phyloP scores from a whole-genome alignment of 2,113 vertebrate genomes.

The Drymodes brunneopygia region DNA sequence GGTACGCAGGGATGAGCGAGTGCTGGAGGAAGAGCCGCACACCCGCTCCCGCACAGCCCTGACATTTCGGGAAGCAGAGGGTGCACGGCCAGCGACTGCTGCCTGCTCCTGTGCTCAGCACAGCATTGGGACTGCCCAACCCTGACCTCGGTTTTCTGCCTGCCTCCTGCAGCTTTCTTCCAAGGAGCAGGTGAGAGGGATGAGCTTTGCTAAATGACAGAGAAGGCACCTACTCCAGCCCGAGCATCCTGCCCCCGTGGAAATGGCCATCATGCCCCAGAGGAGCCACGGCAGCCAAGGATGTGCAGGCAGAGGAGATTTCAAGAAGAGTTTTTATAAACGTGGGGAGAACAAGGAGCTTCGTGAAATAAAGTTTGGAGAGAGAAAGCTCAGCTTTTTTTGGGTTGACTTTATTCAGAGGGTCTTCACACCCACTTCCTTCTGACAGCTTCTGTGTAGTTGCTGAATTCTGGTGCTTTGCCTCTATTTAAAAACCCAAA shows the following conservation, averaged over 20 bases:
- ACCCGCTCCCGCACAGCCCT: background rate
- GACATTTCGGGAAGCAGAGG: conserved; percentile 1
- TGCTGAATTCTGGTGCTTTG: conserved; percentile 13
- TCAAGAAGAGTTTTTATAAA: conserved; percentile 9
- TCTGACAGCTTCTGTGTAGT: conserved; percentile 10
- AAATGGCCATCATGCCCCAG: conserved; percentile 12
- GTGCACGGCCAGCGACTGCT: background rate
- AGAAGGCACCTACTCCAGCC: background rate
- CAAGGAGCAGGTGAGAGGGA: background rate
- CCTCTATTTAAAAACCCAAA: conserved; percentile 7
- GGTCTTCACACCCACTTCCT: conserved; percentile 6
- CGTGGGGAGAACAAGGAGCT: background rate
- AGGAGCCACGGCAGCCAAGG: background rate
- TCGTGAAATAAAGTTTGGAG: conserved; percentile 13
- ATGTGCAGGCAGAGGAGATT: background rate
- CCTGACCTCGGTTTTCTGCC: background rate
- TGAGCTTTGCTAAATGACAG: background rate
- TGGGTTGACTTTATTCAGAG: background rate
- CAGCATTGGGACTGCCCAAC: fast-evolving
- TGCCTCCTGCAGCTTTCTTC: background rate
- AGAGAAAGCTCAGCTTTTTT: background rate
- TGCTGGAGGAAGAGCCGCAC: background rate
- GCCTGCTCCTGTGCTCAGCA: fast-evolving
- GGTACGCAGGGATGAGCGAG: background rate
- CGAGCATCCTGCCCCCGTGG: background rate